Base-by-base conservation (phyloP, 2,113 vertebrate species). In the Leucosticte australis region DNA sequence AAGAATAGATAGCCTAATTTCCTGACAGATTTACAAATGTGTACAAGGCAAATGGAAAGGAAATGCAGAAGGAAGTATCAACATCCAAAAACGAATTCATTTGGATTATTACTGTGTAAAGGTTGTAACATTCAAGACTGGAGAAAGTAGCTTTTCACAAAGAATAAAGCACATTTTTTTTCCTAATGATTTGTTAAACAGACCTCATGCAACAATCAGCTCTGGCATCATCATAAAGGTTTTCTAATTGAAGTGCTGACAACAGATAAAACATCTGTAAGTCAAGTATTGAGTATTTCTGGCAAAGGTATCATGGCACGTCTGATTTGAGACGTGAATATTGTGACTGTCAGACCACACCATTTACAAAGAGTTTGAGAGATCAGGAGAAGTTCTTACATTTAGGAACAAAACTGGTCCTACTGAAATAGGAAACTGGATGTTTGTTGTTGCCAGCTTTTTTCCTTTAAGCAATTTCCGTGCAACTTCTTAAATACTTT, bases 31-130 rank as follows among this genome's bases (percentile, higher is more conserved):
- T 97, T 94, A 95, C 11, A 96, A 95, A 74, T 13, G 47, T 94
- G 64, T 81, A 90, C 90, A 84, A 92, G 68, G 88, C 62, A 95
- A 93, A 82, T 17, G 63, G 44, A 97, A 91, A 96, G 78, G 87
- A 71, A 94, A 44, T 0, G 2, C 22, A 83, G 7, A 91, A 87
- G 39, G 30, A 69, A 70, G 21, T 84, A 81, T 7, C 6, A 12
- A 63, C 28, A 82, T 57, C 28, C 42, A 82, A 85, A 82, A 15
- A 24, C n/a, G 15, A 74, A 57, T 42, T 81, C 0, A 31, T 70
- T 31, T 42, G 22, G 19, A 71, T 70, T 82, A 63, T 64, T 55
- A 59, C 21, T 41, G 16, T 37, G 42, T 46, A 47, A 60, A 28
- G 35, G 59, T 55, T 11, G 0, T 71, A 96, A 76, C 41, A 84